Conservation (phyloP, 2,888 invertebrate species). For the Cetonia aurata region DNA sequence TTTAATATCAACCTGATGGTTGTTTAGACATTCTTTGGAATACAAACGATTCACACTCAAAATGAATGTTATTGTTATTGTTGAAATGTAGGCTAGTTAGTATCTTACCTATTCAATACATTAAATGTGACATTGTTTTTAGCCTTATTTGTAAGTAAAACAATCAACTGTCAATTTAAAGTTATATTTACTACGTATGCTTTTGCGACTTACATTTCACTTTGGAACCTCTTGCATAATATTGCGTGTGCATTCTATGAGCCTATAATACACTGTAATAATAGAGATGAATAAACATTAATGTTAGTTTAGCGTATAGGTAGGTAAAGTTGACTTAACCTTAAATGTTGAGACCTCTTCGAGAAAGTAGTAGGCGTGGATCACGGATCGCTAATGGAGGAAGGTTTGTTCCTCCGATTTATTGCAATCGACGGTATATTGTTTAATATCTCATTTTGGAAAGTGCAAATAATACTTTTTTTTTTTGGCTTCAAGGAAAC, state of each 20-base stretch:
- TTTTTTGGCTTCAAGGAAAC: too few relatives aligned
- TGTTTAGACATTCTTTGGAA: too few relatives aligned
- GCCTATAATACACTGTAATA: slow-evolving; percentile 11
- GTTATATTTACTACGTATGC: neutral
- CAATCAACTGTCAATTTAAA: neutral
- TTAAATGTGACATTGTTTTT: too few relatives aligned
- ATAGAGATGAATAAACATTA: slow-evolving; percentile 20
- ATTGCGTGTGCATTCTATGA: neutral
- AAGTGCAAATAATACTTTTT: neutral
- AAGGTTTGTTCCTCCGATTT: slow-evolving; percentile 22
- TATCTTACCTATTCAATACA: too few relatives aligned
- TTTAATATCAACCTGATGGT: too few relatives aligned
- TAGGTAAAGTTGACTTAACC: slow-evolving; percentile 19
- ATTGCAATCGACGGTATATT: slow-evolving; percentile 13
- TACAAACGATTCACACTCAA: too few relatives aligned
- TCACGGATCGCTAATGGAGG: slow-evolving; percentile 23
- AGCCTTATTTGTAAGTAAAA: too few relatives aligned
- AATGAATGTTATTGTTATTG: too few relatives aligned
- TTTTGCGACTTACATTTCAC: neutral
- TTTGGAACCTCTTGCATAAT: slow-evolving; percentile 15
- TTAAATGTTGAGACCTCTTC: slow-evolving; percentile 26
- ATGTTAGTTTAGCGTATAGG: slow-evolving; percentile 4
- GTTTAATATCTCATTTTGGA: slow-evolving; percentile 2
- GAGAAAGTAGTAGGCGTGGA: slow-evolving; percentile 34
- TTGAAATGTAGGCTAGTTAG: too few relatives aligned